Percentiles rank a stretch among this genome's conserved stretches.
Conservation (phyloP, 2,888 invertebrate species). For the Therioaphis trifolii region DNA sequence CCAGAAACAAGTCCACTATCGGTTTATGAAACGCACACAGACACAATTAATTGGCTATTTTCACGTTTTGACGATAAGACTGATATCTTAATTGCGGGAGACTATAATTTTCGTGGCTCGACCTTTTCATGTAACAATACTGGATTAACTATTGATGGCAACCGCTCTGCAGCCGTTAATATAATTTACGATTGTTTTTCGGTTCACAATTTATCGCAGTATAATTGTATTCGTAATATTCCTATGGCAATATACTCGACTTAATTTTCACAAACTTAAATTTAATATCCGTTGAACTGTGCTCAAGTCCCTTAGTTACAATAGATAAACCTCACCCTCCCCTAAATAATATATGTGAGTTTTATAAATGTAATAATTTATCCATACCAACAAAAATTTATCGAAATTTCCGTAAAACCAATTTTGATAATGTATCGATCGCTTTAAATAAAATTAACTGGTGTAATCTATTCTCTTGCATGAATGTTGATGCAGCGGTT, state of each 20-base stretch:
- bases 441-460: constrained; percentile 23
- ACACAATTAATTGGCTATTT: too few relatives aligned
- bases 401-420: neutral
- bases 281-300: neutral
- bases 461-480: neutral
- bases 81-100: too few relatives aligned
- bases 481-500: neutral
- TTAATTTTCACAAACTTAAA: neutral
- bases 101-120: too few relatives aligned
- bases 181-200: constrained; percentile 24
- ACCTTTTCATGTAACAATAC: too few relatives aligned
- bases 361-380: neutral
- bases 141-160: neutral
- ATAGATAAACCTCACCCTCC: constrained; percentile 28
- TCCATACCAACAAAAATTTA: neutral
- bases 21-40: too few relatives aligned
- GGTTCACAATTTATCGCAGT: constrained; percentile 1
- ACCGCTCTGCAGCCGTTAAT: neutral
- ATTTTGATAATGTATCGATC: constrained; percentile 12
- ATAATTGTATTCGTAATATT: neutral
- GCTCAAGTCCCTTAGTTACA: neutral
- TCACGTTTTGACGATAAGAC: too few relatives aligned
- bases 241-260: neutral
- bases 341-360: neutral
- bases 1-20: too few relatives aligned